Conservation (phyloP, 1,140 invertebrate genomes). For the Leguminivora glycinivorella region DNA sequence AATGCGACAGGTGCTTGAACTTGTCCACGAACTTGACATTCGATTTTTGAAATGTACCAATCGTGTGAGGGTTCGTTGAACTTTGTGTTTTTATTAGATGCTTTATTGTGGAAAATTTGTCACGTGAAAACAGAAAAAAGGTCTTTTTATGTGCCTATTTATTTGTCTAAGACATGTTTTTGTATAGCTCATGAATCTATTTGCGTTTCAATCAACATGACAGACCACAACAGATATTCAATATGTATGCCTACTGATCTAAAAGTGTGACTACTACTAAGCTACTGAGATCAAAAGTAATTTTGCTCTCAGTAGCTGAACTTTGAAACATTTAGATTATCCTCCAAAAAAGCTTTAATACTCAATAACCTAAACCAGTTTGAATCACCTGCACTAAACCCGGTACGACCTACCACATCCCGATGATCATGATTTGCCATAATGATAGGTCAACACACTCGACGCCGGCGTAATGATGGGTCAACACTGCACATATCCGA, state of each 20-base stretch:
- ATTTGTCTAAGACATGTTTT: neutral
- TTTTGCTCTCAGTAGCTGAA: neutral
- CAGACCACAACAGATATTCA: too few relatives aligned
- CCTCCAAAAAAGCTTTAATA: neutral
- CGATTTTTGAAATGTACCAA: constrained; percentile 25
- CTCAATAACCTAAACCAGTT: neutral
- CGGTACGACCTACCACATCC: constrained; percentile 2
- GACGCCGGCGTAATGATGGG: neutral
- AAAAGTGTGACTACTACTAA: too few relatives aligned
- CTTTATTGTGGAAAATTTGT: constrained; percentile 18
- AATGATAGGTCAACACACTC: constrained; percentile 11
- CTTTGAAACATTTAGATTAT: neutral
- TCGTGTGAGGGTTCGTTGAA: constrained; percentile 21
- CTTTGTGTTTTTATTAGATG: constrained; percentile 8
- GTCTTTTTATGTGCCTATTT: neutral
- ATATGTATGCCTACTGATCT: too few relatives aligned
- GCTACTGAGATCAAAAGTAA: neutral
- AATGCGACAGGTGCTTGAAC: constrained; percentile 26
- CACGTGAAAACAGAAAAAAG: neutral
- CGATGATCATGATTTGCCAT: constrained; percentile 8
- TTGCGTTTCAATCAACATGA: too few relatives aligned
- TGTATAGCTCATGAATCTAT: neutral
- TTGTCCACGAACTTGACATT: constrained; percentile 27
- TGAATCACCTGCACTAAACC: neutral
- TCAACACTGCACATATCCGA: constrained; percentile 10